A percentile compares a stretch with the other conserved stretches of the same genome.
phyloP scores from a whole-genome alignment of 2,113 vertebrate species.

The Isichthys henryi region DNA sequence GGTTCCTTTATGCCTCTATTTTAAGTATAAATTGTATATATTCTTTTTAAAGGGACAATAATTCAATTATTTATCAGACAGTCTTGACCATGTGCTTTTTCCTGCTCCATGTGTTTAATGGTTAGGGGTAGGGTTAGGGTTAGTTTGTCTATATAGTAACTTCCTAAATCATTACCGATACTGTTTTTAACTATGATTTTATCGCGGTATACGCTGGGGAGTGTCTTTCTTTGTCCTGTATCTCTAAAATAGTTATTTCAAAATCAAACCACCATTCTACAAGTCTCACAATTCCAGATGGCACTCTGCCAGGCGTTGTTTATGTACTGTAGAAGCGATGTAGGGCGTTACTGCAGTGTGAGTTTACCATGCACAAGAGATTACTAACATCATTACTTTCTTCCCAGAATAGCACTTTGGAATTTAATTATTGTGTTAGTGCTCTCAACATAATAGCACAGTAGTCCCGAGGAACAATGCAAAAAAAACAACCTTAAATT shows the following conservation, averaged over 20 bases:
- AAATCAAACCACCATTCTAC: not conserved
- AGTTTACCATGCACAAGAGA: not conserved
- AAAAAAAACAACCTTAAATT: not conserved
- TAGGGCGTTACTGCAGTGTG: not conserved
- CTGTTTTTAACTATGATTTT: not conserved
- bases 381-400: not conserved
- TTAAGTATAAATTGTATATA: not conserved
- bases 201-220: not conserved
- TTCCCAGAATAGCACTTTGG: not conserved
- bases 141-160: not conserved
- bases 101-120: not conserved
- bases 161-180: not conserved
- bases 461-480: not conserved
- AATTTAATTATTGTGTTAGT: not conserved
- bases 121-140: not conserved
- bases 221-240: not conserved
- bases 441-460: not conserved
- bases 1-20: not conserved
- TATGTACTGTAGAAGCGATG: not conserved
- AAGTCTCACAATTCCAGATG: not conserved
- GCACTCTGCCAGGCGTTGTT: not conserved
- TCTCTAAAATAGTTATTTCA: not conserved
- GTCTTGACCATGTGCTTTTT: not conserved
- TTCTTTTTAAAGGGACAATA: not conserved
- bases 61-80: not conserved